phyloP scores from a whole-genome alignment of 2,888 invertebrate species.

The Polydrusus cervinus region DNA sequence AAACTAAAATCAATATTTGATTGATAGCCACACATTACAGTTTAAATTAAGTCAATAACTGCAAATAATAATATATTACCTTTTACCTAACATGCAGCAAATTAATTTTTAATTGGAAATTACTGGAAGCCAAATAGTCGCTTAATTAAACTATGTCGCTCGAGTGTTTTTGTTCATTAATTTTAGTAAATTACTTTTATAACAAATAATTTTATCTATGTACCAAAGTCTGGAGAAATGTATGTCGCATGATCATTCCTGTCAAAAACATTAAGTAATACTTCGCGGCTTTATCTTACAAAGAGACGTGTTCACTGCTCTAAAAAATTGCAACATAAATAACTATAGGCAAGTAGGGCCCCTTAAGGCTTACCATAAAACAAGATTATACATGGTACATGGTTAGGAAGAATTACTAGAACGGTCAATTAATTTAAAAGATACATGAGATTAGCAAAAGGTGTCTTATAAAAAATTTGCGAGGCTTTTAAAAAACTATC shows the following conservation, averaged over 20 bases:
- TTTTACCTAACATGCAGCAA: neutral
- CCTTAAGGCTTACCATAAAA: neutral
- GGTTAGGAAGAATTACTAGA: too few relatives aligned
- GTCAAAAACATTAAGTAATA: neutral
- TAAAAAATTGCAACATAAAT: neutral
- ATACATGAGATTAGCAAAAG: too few relatives aligned
- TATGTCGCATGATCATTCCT: neutral
- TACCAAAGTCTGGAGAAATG: neutral
- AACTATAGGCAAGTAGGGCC: too few relatives aligned
- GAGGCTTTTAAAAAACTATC: too few relatives aligned
- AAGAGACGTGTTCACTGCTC: neutral
- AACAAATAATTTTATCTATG: constrained; percentile 3
- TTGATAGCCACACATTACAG: constrained; percentile 5
- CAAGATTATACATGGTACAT: neutral
- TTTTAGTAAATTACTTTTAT: constrained; percentile 8
- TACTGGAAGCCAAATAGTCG: constrained; percentile 6
- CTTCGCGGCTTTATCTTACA: neutral
- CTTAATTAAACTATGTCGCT: constrained; percentile 20
- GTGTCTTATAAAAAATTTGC: too few relatives aligned
- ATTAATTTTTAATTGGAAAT: constrained; percentile 26
- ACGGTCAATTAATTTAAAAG: too few relatives aligned
- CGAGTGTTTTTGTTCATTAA: constrained; percentile 12
- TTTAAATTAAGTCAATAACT: neutral
- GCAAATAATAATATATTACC: constrained; percentile 17
- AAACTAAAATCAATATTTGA: constrained; percentile 14